phyloP scores from a whole-genome alignment of 2,113 vertebrate species.

The Corythoichthys intestinalis region DNA sequence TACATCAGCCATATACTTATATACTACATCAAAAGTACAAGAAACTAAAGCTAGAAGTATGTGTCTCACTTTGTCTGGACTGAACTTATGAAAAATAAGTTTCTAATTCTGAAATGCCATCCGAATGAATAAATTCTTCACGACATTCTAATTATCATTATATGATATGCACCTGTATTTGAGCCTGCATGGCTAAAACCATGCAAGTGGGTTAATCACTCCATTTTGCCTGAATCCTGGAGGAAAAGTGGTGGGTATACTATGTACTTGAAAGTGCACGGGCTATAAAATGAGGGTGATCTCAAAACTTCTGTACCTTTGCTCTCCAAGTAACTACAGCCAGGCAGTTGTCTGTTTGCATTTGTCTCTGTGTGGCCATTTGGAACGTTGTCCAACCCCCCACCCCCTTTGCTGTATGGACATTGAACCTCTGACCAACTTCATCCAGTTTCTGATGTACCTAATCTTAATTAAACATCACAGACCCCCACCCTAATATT shows the following conservation, averaged over 20 bases:
- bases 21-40: too few relatives aligned
- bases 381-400: slow-evolving; percentile 13
- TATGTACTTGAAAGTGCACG: slow-evolving; percentile 16
- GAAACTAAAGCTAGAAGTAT: too few relatives aligned
- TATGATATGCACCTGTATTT: not conserved
- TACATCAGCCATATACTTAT: too few relatives aligned
- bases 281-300: slow-evolving; percentile 52
- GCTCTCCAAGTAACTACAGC: slow-evolving; percentile 40
- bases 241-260: not conserved
- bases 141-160: too few relatives aligned
- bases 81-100: too few relatives aligned
- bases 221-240: slow-evolving; percentile 20
- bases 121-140: too few relatives aligned
- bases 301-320: slow-evolving; percentile 63
- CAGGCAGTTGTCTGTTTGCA: slow-evolving; percentile 52
- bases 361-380: slow-evolving; percentile 21
- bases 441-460: slow-evolving; percentile 29
- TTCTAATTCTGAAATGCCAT: too few relatives aligned
- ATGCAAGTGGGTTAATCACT: not conserved
- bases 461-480: slow-evolving; percentile 19
- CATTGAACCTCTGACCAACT: slow-evolving; percentile 22
- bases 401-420: slow-evolving; percentile 21
- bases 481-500: too few relatives aligned
- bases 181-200: not conserved
- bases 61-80: too few relatives aligned